These are phyloP conservation scores for Acinonyx jubatus DNA, from an alignment of 2,113 vertebrate species.

Conservation along the genomic window DNA sequence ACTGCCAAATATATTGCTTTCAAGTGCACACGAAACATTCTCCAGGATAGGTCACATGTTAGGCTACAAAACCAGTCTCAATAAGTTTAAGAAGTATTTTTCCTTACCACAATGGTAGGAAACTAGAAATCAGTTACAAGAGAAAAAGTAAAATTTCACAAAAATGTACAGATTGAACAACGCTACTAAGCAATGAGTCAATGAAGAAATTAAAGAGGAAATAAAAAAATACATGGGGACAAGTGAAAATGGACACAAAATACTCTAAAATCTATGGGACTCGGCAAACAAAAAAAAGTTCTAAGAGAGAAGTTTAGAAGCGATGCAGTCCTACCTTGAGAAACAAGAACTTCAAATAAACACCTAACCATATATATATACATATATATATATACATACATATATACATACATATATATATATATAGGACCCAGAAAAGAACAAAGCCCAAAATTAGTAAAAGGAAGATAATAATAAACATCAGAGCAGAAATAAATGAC, in stretches of 20 bases:
- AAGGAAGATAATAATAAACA: background rate
- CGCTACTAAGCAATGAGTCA: background rate
- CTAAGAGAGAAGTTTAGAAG: background rate
- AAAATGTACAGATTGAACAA: background rate
- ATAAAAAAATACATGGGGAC: background rate
- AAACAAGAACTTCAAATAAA: background rate
- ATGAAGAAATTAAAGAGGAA: background rate
- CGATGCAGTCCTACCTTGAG: background rate
- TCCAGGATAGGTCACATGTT: background rate
- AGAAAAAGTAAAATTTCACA: background rate
- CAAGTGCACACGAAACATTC: background rate
- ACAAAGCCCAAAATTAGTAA: background rate
- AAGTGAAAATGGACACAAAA: background rate
- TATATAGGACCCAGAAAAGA: background rate
- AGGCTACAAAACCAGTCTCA: background rate
- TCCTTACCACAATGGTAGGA: background rate
- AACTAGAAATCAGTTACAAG: background rate
- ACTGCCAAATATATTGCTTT: background rate
- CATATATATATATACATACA: background rate
- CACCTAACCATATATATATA: background rate
- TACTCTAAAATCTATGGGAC: background rate
- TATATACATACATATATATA: no score
- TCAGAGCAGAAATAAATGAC: background rate
- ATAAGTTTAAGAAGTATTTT: background rate
- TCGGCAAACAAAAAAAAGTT: background rate